Conservation (phyloP, 2,113 vertebrate species). For the Phalacrocorax brasilianus region DNA sequence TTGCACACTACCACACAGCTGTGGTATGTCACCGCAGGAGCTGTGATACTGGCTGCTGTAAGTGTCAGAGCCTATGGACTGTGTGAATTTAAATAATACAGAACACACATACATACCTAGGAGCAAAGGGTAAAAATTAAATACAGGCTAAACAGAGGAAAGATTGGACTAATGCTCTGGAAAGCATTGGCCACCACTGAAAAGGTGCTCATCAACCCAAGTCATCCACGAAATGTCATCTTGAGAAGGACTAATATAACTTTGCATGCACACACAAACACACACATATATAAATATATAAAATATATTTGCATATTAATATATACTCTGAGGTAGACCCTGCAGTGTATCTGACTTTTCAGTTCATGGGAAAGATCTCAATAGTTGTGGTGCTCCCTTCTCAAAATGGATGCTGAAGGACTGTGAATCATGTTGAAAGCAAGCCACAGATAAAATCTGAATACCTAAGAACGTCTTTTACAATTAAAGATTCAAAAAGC, state of each 20-base stretch:
- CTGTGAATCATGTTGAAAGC: background rate
- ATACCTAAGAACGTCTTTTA: background rate
- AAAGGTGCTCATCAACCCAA: background rate
- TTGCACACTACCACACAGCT: background rate
- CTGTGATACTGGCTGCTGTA: background rate
- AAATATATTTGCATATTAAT: background rate
- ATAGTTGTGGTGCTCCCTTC: background rate
- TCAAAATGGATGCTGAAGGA: background rate
- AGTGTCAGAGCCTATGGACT: background rate
- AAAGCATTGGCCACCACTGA: background rate
- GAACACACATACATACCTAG: background rate
- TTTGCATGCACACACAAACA: background rate
- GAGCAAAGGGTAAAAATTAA: background rate
- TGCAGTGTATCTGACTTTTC: background rate
- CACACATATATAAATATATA: background rate
- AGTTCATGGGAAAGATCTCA: background rate
- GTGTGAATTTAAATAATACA: background rate
- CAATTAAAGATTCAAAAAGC: background rate
- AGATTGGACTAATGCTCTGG: background rate
- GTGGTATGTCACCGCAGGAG: background rate
- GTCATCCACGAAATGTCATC: background rate
- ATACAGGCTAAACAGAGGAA: background rate
- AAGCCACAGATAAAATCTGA: background rate
- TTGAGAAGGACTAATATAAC: background rate
- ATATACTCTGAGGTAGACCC: background rate